These are phyloP conservation scores for Amiota minor DNA, from an alignment of 2,888 invertebrate genomes.

Conservation along the genomic window DNA sequence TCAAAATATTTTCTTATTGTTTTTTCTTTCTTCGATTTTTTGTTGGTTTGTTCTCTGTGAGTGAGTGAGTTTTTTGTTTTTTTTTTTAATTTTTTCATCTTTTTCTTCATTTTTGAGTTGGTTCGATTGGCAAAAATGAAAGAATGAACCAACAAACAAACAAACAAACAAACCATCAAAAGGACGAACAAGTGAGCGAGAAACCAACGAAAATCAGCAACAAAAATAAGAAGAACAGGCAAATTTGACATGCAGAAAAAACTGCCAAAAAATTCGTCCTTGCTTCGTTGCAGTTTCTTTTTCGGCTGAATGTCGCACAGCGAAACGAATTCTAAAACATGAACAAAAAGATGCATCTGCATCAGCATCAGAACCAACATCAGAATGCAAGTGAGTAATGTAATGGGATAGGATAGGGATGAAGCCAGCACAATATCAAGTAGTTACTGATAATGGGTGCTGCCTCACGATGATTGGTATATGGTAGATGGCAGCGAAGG, in stretches of 20 bases:
- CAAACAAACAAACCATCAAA: no score
- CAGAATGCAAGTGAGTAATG: no score
- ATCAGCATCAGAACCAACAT: no score
- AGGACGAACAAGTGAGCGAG: no score
- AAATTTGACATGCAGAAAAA: conserved; percentile 48
- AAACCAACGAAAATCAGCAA: no score
- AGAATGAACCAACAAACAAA: neutral
- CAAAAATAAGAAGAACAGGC: no score
- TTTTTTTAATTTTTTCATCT: neutral
- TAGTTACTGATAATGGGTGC: no score
- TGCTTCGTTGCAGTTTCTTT: conserved; percentile 72
- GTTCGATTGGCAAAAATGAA: no score
- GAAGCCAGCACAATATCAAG: no score
- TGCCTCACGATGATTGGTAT: neutral
- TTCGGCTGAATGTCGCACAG: conserved; percentile 61
- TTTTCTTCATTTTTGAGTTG: no score
- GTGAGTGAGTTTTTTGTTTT: neutral
- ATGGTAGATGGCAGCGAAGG: neutral
- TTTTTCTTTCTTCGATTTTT: neutral
- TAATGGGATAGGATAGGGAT: no score
- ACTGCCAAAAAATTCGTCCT: conserved; percentile 72
- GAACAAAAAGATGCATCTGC: conserved; percentile 62
- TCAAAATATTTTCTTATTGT: neutral
- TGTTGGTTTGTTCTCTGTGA: neutral
- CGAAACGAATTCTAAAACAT: conserved; percentile 62